phyloP scores from a whole-genome alignment of 2,113 vertebrate genomes.

The Nipponia nippon region DNA sequence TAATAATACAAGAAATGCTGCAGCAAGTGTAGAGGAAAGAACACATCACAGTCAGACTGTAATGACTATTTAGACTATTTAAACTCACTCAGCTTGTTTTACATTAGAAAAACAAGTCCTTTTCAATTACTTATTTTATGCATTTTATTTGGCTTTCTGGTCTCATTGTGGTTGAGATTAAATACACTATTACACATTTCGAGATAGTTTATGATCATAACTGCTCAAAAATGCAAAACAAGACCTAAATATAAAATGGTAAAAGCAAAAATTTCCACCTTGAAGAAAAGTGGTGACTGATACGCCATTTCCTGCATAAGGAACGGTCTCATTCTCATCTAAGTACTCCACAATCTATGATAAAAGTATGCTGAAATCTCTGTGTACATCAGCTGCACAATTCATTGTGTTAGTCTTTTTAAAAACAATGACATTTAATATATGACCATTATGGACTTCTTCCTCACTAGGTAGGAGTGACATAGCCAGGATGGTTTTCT shows the following conservation, averaged over 20 bases:
- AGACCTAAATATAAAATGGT: background rate
- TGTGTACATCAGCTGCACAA: background rate
- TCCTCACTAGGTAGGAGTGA: background rate
- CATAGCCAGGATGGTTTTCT: background rate
- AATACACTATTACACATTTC: slow-evolving; percentile 27
- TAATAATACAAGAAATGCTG: slow-evolving; percentile 68
- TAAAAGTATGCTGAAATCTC: background rate
- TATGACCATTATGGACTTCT: background rate
- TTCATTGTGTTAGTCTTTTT: background rate
- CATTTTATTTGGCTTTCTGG: slow-evolving; percentile 46
- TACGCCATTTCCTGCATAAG: background rate
- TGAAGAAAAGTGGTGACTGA: background rate
- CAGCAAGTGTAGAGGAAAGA: slow-evolving; percentile 61
- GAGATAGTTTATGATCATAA: background rate
- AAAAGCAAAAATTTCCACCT: background rate
- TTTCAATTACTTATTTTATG: slow-evolving; percentile 57
- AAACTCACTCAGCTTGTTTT: slow-evolving; percentile 65
- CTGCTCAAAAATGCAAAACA: slow-evolving; percentile 8
- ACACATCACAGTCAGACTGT: slow-evolving; percentile 65
- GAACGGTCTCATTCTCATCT: background rate
- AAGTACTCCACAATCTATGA: background rate
- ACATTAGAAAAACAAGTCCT: slow-evolving; percentile 63
- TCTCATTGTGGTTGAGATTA: slow-evolving; percentile 39
- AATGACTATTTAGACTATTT: slow-evolving; percentile 75
- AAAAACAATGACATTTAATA: background rate